phyloP scores from a whole-genome alignment of 2,113 vertebrate species.

The Larimichthys polyactis region DNA sequence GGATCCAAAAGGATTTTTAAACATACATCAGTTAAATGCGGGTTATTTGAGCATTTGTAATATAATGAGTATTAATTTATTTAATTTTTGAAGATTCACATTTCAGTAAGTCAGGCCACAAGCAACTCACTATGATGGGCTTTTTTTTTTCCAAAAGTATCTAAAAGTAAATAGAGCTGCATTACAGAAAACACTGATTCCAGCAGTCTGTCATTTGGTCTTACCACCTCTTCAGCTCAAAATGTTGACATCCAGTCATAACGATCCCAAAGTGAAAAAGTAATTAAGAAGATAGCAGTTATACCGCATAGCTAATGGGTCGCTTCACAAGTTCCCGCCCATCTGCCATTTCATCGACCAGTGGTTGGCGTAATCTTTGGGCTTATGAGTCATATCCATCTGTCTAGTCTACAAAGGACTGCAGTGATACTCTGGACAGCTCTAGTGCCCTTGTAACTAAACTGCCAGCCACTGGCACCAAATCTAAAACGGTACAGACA shows the following conservation, averaged over 20 bases:
- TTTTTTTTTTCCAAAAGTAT: not conserved
- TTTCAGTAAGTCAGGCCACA: constrained; percentile 4
- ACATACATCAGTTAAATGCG: constrained; percentile 49
- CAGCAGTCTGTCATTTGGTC: constrained; percentile 8
- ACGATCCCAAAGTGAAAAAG: constrained; percentile 59
- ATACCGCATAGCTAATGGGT: constrained; percentile 52
- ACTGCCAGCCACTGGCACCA: constrained; percentile 54
- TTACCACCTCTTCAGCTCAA: constrained; percentile 15
- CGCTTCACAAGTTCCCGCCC: constrained; percentile 56
- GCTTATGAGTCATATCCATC: constrained; percentile 60
- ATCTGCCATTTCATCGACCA: constrained; percentile 59
- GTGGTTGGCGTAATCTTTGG: constrained; percentile 55
- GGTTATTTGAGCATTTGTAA: constrained; percentile 23
- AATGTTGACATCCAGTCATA: constrained; percentile 42
- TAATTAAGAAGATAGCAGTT: constrained; percentile 65
- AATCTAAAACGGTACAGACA: constrained; percentile 39
- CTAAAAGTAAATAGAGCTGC: not conserved
- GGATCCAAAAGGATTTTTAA: constrained; percentile 56
- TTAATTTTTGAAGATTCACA: not conserved
- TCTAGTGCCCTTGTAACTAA: constrained; percentile 49
- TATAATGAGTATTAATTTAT: not conserved
- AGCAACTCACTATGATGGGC: not conserved
- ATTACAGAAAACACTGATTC: constrained; percentile 22
- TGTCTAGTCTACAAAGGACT: constrained; percentile 60
- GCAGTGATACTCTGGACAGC: constrained; percentile 38